phyloP scores from a whole-genome alignment of 1,140 invertebrate species.

The Heliconius hewitsoni region DNA sequence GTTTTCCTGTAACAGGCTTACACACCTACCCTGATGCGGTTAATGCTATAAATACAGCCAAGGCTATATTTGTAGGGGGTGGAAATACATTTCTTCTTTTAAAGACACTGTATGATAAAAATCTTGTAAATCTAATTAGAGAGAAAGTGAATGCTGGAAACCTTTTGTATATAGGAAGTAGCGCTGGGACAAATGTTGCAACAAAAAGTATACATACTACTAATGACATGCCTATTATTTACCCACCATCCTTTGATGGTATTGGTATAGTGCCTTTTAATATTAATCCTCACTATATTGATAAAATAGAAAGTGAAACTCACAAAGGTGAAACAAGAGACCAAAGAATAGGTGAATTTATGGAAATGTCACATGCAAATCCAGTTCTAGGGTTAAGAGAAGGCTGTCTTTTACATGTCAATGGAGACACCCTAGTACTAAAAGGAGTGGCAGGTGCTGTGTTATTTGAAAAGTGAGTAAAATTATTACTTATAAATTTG shows the following conservation, averaged over 20 bases:
- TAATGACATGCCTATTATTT: constrained; percentile 93
- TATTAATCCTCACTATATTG: constrained; percentile 92
- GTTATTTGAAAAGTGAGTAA: constrained; percentile 85
- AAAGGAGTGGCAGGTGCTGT: constrained; percentile 84
- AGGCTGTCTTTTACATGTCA: constrained; percentile 85
- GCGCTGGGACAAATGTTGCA: constrained; percentile 92
- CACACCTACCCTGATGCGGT: constrained; percentile 82
- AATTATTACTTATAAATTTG: not conserved
- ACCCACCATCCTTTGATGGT: constrained; percentile 88
- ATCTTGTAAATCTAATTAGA: constrained; percentile 85
- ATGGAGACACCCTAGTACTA: constrained; percentile 83
- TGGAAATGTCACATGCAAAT: constrained; percentile 81
- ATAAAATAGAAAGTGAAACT: constrained; percentile 82
- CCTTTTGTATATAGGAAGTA: constrained; percentile 89
- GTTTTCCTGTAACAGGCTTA: constrained; percentile 85
- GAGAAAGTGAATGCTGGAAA: constrained; percentile 84
- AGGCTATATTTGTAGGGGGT: constrained; percentile 90
- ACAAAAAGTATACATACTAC: constrained; percentile 90
- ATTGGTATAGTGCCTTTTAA: constrained; percentile 90
- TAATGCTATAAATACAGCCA: constrained; percentile 82
- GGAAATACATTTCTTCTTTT: constrained; percentile 89
- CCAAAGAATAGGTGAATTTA: constrained; percentile 86
- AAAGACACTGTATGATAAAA: constrained; percentile 86
- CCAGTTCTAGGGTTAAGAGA: constrained; percentile 87
- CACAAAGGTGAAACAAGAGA: constrained; percentile 90